A percentile compares a stretch with the other conserved stretches of the same genome.
These are phyloP conservation scores for Esox masquinongy DNA, from an alignment of 2,797 vertebrate genomes.

Conservation along the genomic window DNA sequence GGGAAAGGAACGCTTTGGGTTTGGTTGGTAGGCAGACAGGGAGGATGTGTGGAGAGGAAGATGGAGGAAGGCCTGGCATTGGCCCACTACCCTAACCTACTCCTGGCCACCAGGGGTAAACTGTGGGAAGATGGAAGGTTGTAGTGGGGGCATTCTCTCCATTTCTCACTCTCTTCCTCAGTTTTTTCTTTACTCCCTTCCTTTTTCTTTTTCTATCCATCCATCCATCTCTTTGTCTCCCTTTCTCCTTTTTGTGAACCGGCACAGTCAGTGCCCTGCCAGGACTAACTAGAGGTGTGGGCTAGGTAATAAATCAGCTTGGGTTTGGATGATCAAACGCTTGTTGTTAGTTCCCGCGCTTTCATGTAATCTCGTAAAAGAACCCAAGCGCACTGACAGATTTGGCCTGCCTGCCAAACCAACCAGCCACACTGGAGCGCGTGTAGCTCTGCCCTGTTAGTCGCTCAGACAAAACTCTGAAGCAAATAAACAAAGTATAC, in stretches of 20 bases:
- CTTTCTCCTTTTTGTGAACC: conserved; percentile 31
- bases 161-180: conserved; percentile 19
- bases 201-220: conserved; percentile 32
- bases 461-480: conserved; percentile 17
- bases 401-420: conserved; percentile 49
- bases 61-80: background rate
- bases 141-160: conserved; percentile 20
- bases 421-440: conserved; percentile 39
- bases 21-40: conserved; percentile 16
- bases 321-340: conserved; percentile 65
- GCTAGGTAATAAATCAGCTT: conserved; percentile 67
- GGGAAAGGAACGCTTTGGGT: conserved; percentile 10
- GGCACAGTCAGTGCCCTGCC: conserved; percentile 54
- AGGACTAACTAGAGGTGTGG: conserved; percentile 58
- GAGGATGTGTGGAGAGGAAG: conserved; percentile 2
- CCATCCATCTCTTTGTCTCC: background rate
- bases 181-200: background rate
- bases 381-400: conserved; percentile 41
- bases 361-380: conserved; percentile 72
- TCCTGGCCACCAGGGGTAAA: conserved; percentile 23
- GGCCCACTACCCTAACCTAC: conserved; percentile 27
- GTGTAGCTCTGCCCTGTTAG: conserved; percentile 45
- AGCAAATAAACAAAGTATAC: conserved; percentile 36
- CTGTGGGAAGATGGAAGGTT: conserved; percentile 27
- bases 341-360: conserved; percentile 64